Evolutionary conservation across 2,113 vertebrate species (phyloP), one percentile per base, ranked within the genome.

Genomic region (Rattus rattus): DNA sequence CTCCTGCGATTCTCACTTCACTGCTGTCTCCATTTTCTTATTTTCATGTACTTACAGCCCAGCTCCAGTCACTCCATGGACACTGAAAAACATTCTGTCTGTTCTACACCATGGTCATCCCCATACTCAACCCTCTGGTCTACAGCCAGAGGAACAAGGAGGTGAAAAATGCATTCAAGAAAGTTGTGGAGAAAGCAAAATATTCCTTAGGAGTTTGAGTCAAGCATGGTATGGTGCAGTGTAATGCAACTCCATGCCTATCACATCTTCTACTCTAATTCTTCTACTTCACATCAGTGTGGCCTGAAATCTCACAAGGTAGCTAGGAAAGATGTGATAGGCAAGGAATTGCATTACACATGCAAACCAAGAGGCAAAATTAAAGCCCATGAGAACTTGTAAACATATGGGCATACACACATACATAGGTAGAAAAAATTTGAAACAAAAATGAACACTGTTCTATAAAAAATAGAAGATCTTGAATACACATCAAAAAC

Each of bases 131-230:
- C 77, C 90, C 79, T 83, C 6, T 92, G n/a, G 90, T 92, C 19
- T 92, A 92, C 7, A 92, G 90, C 90, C 26, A 83, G 26, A 92
- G 90, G n/a, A 92, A 83, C 49, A 92, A 92, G 6, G 91, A 72
- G 13, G 91, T 84, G 7, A 84, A 92, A 12, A 61, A 28, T 73
- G 79, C 91, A 61, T 84, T 92, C 28, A 73, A 72, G 52, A 92
- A 92, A 28, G 28, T 49, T 36, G 11, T 73, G 6, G 65, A 30
- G 7, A 94, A 83, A 19, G 47, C 39, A 67, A 67, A 86, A 49
- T 49, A 67, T 86, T 49, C 39, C 28, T 63, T 67, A 86, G 77
- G 33, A 20, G 26, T 94, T 33, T 81, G 75, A 88, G 3, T 28
- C 30, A 14, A 88, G 26, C 4, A 2, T 63, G 54, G 36, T 22